A percentile compares a stretch with the other conserved stretches of the same genome.
These are phyloP conservation scores for Mastigias papua DNA, from an alignment of 30 jellyfish, hydroid and myxozoan species.

Conservation along the genomic window DNA sequence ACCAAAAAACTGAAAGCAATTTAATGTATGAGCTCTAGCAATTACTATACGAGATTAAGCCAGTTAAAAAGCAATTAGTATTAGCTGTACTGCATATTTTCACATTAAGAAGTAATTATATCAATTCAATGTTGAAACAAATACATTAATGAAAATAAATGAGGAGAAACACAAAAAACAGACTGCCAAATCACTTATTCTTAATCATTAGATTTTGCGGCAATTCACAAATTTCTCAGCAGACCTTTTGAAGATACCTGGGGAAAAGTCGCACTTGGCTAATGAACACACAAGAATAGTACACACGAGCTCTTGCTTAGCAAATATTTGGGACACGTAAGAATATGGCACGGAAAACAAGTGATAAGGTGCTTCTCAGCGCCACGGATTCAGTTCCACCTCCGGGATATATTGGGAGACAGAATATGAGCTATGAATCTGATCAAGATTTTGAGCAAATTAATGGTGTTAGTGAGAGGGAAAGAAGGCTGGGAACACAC, in stretches of 20 bases:
- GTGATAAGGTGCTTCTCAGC: slow-evolving; percentile 23
- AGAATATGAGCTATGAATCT: slow-evolving; percentile 29
- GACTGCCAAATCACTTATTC: background rate
- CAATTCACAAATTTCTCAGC: too few relatives aligned
- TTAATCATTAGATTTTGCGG: background rate
- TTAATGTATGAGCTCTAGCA: background rate
- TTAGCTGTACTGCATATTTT: background rate
- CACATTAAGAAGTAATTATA: slow-evolving; percentile 15
- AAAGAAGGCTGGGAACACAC: background rate
- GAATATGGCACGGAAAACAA: slow-evolving; percentile 29
- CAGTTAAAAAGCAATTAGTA: slow-evolving; percentile 1
- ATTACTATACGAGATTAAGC: background rate
- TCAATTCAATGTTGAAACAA: background rate
- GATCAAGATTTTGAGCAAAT: slow-evolving; percentile 5
- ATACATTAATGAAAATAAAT: background rate
- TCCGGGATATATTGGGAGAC: slow-evolving; percentile 34
- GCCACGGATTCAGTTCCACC: slow-evolving; percentile 45
- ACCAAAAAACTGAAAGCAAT: background rate
- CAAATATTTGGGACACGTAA: background rate
- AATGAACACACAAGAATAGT: too few relatives aligned
- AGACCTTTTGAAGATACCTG: too few relatives aligned
- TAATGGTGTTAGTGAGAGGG: background rate
- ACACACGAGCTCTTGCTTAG: too few relatives aligned
- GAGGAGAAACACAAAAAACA: background rate
- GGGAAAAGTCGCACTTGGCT: background rate